A percentile compares a stretch with the other conserved stretches of the same genome.
phyloP scores from a whole-genome alignment of 2,113 vertebrate genomes.

The Chelonoidis abingdonii region DNA sequence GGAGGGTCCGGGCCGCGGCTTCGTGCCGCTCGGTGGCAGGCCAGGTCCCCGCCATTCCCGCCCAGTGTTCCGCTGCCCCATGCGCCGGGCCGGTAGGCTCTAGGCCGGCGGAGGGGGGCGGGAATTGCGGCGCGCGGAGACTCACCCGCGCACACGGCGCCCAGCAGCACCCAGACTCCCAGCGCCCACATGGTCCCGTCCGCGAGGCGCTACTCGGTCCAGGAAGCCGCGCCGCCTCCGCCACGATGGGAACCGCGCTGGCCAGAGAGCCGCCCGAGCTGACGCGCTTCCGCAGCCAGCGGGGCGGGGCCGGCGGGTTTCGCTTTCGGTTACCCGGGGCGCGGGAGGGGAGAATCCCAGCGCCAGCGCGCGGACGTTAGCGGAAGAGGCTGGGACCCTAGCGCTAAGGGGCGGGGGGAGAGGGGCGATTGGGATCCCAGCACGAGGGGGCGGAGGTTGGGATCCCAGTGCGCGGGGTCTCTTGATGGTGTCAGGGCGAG shows the following conservation, averaged over 20 bases:
- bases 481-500: background rate
- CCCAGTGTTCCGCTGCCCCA: no score
- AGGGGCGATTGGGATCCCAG: background rate
- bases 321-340: background rate
- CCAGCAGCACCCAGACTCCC: slow-evolving; percentile 14
- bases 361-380: background rate
- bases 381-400: fast-evolving
- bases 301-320: background rate
- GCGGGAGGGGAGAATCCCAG: background rate
- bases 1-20: fast-evolving
- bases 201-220: background rate
- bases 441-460: no score
- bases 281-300: background rate
- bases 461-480: no score
- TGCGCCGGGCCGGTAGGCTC: no score
- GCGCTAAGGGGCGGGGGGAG: background rate
- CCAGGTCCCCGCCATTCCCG: background rate
- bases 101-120: fast-evolving
- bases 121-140: background rate
- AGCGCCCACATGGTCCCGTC: background rate
- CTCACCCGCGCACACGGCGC: background rate
- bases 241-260: background rate
- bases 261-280: background rate
- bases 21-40: fast-evolving
- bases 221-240: background rate